A percentile compares a stretch with the other conserved stretches of the same genome.
Conservation (phyloP, 2,888 invertebrate species). For the Drosophila putrida region DNA sequence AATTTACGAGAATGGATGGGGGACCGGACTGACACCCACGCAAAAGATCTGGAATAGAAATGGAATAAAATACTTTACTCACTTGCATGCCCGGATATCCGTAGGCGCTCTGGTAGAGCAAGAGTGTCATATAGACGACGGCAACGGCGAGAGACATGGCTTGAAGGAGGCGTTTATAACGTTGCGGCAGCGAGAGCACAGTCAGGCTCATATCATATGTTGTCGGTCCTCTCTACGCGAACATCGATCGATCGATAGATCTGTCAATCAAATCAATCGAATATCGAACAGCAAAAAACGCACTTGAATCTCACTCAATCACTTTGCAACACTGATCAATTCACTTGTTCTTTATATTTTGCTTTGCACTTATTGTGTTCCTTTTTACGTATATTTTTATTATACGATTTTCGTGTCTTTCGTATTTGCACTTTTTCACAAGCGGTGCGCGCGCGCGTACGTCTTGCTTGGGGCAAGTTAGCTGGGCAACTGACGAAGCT, state of each 20-base stretch:
- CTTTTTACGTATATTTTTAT: conserved; percentile 8
- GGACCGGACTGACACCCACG: conserved; percentile 48
- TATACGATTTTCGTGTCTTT: conserved; percentile 1
- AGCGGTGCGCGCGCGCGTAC: conserved; percentile 65
- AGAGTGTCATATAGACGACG: conserved; percentile 84
- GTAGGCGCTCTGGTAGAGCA: conserved; percentile 85
- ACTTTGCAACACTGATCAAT: neutral
- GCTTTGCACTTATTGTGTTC: too few relatives aligned
- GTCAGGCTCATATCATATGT: conserved; percentile 85
- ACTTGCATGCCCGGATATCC: conserved; percentile 85
- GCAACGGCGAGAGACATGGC: conserved; percentile 85
- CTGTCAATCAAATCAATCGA: conserved; percentile 27
- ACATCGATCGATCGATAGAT: conserved; percentile 57
- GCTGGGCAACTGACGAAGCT: conserved; percentile 58
- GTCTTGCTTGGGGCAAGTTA: conserved; percentile 72
- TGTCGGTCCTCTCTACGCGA: conserved; percentile 60
- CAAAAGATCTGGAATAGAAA: conserved; percentile 14
- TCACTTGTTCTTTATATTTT: conserved; percentile 6
- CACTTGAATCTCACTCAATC: conserved; percentile 1
- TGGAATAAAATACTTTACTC: conserved; percentile 44
- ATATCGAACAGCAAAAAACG: conserved; percentile 8
- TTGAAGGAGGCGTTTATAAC: conserved; percentile 85
- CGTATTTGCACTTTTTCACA: conserved; percentile 12
- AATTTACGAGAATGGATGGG: conserved; percentile 50
- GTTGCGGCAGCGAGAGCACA: conserved; percentile 85